A percentile compares a stretch with the other conserved stretches of the same genome.
Evolutionary conservation across 2,888 invertebrate genomes (phyloP).

Genomic region (Neoitamus cyanurus): DNA sequence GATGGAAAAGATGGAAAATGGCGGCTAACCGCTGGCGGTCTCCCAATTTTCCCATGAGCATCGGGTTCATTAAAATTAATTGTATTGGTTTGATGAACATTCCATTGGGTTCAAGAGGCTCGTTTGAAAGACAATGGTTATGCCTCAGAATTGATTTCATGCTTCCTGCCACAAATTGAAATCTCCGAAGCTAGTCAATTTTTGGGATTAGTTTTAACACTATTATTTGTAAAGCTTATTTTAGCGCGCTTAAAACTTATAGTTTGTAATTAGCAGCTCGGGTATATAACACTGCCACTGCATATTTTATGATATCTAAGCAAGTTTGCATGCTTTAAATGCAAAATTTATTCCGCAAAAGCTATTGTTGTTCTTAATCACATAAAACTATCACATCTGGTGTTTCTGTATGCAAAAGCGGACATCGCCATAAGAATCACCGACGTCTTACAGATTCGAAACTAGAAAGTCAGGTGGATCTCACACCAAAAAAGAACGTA

Average conservation of each 20-base stretch:
- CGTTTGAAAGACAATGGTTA: neutral
- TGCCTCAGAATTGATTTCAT: neutral
- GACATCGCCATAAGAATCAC: neutral
- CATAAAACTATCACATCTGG: neutral
- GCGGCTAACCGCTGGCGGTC: neutral
- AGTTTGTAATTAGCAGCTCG: neutral
- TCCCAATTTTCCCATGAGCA: neutral
- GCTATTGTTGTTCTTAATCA: neutral
- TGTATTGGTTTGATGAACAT: slow-evolving; percentile 2
- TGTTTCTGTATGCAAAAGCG: neutral
- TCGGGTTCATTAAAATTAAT: slow-evolving; percentile 4
- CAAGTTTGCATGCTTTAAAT: neutral
- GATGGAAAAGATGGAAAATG: neutral
- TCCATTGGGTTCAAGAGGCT: neutral
- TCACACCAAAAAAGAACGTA: neutral
- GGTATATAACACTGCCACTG: no score
- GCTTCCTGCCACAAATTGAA: neutral
- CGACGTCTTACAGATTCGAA: neutral
- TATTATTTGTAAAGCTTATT: no score
- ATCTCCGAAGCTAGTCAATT: neutral
- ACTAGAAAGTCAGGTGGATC: slow-evolving; percentile 4
- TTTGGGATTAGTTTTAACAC: no score
- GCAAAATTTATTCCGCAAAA: neutral
- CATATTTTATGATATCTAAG: neutral
- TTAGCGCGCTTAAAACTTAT: neutral